A percentile compares a stretch with the other conserved stretches of the same genome.
Conservation (phyloP, 2,113 vertebrate species). For the Philantomba maxwellii region DNA sequence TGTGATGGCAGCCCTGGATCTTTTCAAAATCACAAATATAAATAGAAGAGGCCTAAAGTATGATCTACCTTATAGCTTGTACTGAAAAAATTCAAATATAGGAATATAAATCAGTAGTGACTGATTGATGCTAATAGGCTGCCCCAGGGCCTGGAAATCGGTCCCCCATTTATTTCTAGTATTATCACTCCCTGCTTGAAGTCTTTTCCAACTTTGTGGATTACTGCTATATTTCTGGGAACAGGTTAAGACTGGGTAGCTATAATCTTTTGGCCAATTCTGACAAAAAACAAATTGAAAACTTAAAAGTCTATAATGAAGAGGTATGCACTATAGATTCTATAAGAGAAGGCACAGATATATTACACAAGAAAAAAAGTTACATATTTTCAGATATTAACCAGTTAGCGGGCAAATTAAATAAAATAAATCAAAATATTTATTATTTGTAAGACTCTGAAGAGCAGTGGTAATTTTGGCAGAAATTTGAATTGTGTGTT, state of each 20-base stretch:
- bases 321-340: not conserved
- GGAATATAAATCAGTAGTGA: not conserved
- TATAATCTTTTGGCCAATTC: not conserved
- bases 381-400: not conserved
- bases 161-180: not conserved
- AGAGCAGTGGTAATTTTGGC: not conserved
- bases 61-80: not conserved
- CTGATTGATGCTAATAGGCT: not conserved
- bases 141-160: not conserved
- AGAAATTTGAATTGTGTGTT: not conserved
- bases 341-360: not conserved
- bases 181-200: not conserved
- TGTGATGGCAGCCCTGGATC: fast-evolving
- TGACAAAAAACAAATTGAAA: not conserved
- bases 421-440: not conserved
- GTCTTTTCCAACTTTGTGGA: not conserved
- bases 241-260: not conserved
- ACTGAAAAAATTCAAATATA: not conserved
- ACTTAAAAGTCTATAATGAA: not conserved
- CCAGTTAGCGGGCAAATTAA: not conserved
- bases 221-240: not conserved
- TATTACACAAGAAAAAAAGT: not conserved
- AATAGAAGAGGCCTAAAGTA: not conserved
- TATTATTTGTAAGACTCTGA: not conserved
- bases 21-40: not conserved